Evolutionary conservation across 2,797 vertebrate species (phyloP).

Genomic region (Cryptoprocta ferox): DNA sequence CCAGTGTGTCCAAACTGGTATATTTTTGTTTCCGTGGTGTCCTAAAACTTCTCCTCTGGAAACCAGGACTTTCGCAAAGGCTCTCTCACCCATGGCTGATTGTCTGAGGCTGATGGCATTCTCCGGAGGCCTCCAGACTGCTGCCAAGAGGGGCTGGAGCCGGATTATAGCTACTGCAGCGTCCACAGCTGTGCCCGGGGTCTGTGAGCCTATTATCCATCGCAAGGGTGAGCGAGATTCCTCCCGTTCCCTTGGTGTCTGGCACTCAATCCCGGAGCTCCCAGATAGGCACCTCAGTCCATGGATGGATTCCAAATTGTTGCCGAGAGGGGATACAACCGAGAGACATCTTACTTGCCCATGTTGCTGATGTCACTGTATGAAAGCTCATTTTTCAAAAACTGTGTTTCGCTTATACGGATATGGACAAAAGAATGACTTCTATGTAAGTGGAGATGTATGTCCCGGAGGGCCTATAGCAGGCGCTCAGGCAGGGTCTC

Average conservation of each 20-base stretch:
- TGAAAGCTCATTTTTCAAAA: neutral
- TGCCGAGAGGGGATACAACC: neutral
- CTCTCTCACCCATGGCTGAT: neutral
- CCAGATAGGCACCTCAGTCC: neutral
- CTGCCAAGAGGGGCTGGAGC: neutral
- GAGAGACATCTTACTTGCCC: neutral
- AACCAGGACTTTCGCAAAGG: neutral
- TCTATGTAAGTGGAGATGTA: neutral
- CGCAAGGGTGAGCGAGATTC: neutral
- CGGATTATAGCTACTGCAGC: neutral
- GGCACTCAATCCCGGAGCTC: neutral
- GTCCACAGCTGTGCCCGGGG: neutral
- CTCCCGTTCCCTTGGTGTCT: neutral
- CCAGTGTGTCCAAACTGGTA: neutral
- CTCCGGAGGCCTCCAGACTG: neutral
- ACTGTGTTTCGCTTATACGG: neutral
- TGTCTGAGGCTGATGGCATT: neutral
- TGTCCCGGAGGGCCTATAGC: rapidly evolving
- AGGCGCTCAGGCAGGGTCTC: neutral
- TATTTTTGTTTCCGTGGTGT: neutral
- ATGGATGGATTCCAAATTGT: neutral
- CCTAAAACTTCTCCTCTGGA: neutral
- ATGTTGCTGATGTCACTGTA: neutral
- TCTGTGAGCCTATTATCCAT: neutral
- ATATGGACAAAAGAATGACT: neutral